These are phyloP conservation scores for Operophtera brumata DNA, from an alignment of 2,888 invertebrate genomes.

Conservation along the genomic window DNA sequence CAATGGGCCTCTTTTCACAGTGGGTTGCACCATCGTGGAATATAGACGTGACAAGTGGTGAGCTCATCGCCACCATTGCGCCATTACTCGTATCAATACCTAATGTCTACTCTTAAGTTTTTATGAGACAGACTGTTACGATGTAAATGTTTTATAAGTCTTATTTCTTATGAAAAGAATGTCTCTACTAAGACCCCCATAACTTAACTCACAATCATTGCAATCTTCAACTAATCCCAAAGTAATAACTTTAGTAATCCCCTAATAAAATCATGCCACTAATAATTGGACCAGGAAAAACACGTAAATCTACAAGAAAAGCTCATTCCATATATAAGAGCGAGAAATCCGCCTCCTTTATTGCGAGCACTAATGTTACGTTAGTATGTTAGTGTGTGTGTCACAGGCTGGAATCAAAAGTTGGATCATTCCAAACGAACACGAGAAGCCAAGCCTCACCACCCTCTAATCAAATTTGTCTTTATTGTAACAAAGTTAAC, in stretches of 20 bases:
- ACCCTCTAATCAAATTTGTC: too few species aligned
- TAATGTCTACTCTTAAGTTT: too few species aligned
- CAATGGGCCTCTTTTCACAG: too few species aligned
- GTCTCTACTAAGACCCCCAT: too few species aligned
- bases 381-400: conserved; percentile 21
- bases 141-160: too few species aligned
- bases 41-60: too few species aligned
- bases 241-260: conserved; percentile 25
- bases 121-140: too few species aligned
- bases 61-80: too few species aligned
- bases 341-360: conserved; percentile 27
- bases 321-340: conserved; percentile 32
- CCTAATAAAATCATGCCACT: conserved; percentile 29
- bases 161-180: too few species aligned
- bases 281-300: conserved; percentile 27
- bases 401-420: neutral
- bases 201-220: neutral
- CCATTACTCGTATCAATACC: too few species aligned
- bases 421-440: neutral
- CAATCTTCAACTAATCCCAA: conserved; percentile 20
- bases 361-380: conserved; percentile 32
- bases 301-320: conserved; percentile 30
- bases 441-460: too few species aligned
- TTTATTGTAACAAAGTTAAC: neutral
- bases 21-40: too few species aligned